Conservation (phyloP, 30 jellyfish, hydroid and myxozoan species). For the Rhopilema esculentum region DNA sequence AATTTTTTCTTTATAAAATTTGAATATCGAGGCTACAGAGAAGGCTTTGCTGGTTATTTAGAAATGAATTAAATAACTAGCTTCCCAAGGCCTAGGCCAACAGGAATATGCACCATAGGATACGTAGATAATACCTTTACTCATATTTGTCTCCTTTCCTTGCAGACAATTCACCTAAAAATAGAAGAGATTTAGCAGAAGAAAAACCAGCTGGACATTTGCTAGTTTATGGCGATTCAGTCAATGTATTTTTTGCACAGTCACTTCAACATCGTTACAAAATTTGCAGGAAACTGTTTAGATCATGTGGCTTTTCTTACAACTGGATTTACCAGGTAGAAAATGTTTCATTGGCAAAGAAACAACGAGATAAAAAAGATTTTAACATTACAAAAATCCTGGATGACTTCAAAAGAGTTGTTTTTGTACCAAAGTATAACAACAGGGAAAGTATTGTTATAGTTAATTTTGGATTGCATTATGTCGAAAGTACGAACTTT, state of each 20-base stretch:
- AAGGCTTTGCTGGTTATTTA: too few relatives aligned
- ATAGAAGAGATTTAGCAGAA: background rate
- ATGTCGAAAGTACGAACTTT: slow-evolving; percentile 77
- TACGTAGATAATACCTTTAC: too few relatives aligned
- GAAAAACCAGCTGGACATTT: slow-evolving; percentile 44
- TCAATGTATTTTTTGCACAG: slow-evolving; percentile 59
- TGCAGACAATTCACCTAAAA: background rate
- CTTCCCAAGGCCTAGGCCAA: too few relatives aligned
- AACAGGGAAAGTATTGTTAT: slow-evolving; percentile 35
- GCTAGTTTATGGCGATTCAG: slow-evolving; percentile 81
- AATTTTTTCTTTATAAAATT: too few relatives aligned
- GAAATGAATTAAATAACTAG: too few relatives aligned
- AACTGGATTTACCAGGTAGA: slow-evolving; percentile 63
- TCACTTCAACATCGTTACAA: slow-evolving; percentile 42
- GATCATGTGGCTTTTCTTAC: slow-evolving; percentile 47
- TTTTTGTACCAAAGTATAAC: background rate
- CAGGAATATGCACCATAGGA: too few relatives aligned
- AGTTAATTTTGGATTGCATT: slow-evolving; percentile 80
- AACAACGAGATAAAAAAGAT: slow-evolving; percentile 41
- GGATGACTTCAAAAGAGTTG: slow-evolving; percentile 15
- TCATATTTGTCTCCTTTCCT: too few relatives aligned
- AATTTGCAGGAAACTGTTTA: slow-evolving; percentile 56
- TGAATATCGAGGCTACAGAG: too few relatives aligned
- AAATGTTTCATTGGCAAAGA: slow-evolving; percentile 50
- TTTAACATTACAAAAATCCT: slow-evolving; percentile 35